phyloP scores from a whole-genome alignment of 2,113 vertebrate species.

The Albula goreensis region DNA sequence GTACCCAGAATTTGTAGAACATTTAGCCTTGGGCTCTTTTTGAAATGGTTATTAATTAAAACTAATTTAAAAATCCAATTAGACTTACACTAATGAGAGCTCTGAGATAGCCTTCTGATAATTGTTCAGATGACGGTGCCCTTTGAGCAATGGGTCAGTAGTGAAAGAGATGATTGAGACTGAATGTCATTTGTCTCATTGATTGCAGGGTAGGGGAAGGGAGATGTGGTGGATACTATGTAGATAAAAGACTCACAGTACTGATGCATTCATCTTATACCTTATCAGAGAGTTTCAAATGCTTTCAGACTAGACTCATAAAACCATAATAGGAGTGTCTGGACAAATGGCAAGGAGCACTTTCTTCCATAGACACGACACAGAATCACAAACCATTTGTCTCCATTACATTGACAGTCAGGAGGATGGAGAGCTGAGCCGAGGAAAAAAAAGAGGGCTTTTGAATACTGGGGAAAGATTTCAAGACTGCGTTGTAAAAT shows the following conservation, averaged over 20 bases:
- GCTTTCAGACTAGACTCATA: not conserved
- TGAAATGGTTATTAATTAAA: not conserved
- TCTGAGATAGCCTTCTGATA: not conserved
- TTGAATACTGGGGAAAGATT: constrained; percentile 39
- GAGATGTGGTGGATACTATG: not conserved
- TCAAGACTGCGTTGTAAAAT: constrained; percentile 47
- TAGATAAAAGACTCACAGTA: not conserved
- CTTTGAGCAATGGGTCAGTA: too few relatives aligned
- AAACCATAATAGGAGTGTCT: not conserved
- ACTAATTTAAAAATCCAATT: not conserved
- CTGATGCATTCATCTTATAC: not conserved
- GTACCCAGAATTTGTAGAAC: not conserved
- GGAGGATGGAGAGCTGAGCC: constrained; percentile 28
- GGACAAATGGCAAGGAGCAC: not conserved
- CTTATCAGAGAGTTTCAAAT: not conserved
- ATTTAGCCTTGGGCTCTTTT: not conserved
- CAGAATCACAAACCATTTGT: not conserved
- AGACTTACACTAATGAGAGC: not conserved
- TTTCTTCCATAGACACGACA: not conserved
- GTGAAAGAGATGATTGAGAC: not conserved
- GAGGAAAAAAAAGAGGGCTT: constrained; percentile 18
- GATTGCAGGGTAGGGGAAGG: not conserved
- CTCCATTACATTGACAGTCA: constrained; percentile 10
- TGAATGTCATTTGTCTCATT: not conserved
- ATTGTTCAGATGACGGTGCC: not conserved